phyloP scores from a whole-genome alignment of 2,113 vertebrate genomes.

The Sorex fumeus region DNA sequence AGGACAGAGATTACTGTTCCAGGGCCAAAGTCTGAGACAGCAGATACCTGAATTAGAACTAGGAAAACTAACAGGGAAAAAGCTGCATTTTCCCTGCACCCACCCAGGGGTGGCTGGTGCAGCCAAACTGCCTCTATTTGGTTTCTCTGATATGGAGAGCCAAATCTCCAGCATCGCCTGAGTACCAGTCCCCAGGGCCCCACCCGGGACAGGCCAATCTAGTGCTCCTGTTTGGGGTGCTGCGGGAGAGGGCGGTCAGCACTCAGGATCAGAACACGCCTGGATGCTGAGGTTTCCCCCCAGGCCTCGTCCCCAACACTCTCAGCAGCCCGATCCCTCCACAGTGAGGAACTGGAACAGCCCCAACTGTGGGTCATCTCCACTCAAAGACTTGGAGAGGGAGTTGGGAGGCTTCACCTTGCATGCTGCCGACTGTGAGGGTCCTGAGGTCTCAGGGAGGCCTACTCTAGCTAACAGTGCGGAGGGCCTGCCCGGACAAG shows the following conservation, averaged over 20 bases:
- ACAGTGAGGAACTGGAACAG: background rate
- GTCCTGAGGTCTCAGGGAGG: background rate
- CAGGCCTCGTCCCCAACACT: background rate
- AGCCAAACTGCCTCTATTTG: background rate
- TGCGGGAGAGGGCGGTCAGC: background rate
- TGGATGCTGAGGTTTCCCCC: background rate
- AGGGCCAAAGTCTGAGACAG: conserved; percentile 46
- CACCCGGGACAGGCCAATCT: background rate
- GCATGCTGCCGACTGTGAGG: background rate
- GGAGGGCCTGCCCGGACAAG: background rate
- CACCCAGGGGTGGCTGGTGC: background rate
- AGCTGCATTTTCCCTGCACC: background rate
- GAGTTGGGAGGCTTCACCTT: conserved; percentile 3
- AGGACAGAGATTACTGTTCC: background rate
- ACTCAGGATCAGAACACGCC: background rate
- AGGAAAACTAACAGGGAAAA: background rate
- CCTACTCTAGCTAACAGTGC: background rate
- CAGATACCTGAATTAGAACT: background rate
- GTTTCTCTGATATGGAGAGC: background rate
- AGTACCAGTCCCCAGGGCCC: background rate
- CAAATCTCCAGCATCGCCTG: background rate
- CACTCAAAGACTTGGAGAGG: background rate
- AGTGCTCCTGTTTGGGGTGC: background rate
- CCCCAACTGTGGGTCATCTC: conserved; percentile 14
- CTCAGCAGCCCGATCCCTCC: background rate